Percentiles rank a stretch among this genome's conserved stretches.
Evolutionary conservation across 2,113 vertebrate genomes (phyloP).

Genomic region (Larimichthys polyactis): DNA sequence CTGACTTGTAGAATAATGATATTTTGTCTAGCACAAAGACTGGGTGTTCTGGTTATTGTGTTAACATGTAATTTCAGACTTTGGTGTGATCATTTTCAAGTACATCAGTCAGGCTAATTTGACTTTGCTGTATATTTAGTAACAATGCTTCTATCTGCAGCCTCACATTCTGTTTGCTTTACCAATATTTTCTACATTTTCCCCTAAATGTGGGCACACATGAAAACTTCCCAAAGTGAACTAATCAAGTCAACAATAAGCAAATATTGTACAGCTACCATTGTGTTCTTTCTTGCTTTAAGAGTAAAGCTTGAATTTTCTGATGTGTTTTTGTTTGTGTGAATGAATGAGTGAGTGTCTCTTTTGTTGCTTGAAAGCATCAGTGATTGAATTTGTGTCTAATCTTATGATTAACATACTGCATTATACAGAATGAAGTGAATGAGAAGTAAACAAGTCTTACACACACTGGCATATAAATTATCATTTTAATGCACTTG

Average conservation of each 20-base stretch:
- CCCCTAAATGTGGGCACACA: neutral
- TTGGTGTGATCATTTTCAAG: neutral
- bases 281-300: neutral
- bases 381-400: conserved; percentile 28
- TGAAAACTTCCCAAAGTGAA: conserved; percentile 2
- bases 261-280: neutral
- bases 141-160: neutral
- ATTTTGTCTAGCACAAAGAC: conserved; percentile 31
- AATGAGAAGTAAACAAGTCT: conserved; percentile 11
- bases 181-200: neutral
- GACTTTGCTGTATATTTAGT: neutral
- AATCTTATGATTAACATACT: conserved; percentile 30
- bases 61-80: conserved; percentile 9
- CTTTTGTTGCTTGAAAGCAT: conserved; percentile 9
- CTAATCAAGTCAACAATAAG: neutral
- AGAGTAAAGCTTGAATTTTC: neutral
- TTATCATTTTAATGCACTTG: conserved; percentile 34
- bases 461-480: conserved; percentile 8
- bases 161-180: neutral
- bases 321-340: neutral
- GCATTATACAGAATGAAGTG: conserved; percentile 26
- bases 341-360: neutral
- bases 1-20: conserved; percentile 30
- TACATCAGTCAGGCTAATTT: neutral
- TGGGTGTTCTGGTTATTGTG: conserved; percentile 12